phyloP scores from a whole-genome alignment of 1,140 invertebrate species.

The Calosoma granatense region DNA sequence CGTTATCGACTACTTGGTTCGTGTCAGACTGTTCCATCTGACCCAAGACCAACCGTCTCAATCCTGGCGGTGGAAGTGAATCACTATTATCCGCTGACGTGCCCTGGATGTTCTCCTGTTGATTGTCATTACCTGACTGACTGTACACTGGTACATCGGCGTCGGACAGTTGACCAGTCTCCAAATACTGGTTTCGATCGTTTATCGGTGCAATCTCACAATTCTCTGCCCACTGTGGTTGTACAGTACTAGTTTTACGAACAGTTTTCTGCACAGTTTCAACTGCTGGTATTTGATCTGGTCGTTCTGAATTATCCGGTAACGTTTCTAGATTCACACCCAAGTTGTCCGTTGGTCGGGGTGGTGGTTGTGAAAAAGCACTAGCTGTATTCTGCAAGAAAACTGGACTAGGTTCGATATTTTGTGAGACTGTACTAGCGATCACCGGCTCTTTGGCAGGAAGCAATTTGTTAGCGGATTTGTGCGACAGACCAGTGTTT shows the following conservation, averaged over 20 bases:
- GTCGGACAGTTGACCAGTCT: conserved; percentile 57
- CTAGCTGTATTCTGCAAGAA: conserved; percentile 14
- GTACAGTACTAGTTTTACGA: neutral
- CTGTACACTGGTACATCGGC: conserved; percentile 35
- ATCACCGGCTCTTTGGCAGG: conserved; percentile 13
- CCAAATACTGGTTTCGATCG: conserved; percentile 59
- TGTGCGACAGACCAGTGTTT: conserved; percentile 31
- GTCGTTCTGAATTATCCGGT: conserved; percentile 52
- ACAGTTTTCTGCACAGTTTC: neutral
- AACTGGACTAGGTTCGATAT: conserved; percentile 19
- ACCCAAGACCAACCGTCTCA: conserved; percentile 51
- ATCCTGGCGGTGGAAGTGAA: conserved; percentile 45
- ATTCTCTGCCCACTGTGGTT: conserved; percentile 37
- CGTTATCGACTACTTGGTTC: conserved; percentile 13
- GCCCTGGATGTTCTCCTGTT: conserved; percentile 9
- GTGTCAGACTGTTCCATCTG: conserved; percentile 45
- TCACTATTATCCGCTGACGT: conserved; percentile 27
- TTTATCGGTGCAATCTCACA: conserved; percentile 49
- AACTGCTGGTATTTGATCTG: conserved; percentile 31
- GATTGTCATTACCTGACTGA: conserved; percentile 9
- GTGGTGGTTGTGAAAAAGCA: neutral
- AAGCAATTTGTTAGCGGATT: conserved; percentile 26
- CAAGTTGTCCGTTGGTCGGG: conserved; percentile 14
- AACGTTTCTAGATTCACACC: conserved; percentile 46
- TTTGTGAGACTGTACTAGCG: conserved; percentile 15